Evolutionary conservation across 2,113 vertebrate genomes (phyloP).

Genomic region (Pteruthius melanotis): DNA sequence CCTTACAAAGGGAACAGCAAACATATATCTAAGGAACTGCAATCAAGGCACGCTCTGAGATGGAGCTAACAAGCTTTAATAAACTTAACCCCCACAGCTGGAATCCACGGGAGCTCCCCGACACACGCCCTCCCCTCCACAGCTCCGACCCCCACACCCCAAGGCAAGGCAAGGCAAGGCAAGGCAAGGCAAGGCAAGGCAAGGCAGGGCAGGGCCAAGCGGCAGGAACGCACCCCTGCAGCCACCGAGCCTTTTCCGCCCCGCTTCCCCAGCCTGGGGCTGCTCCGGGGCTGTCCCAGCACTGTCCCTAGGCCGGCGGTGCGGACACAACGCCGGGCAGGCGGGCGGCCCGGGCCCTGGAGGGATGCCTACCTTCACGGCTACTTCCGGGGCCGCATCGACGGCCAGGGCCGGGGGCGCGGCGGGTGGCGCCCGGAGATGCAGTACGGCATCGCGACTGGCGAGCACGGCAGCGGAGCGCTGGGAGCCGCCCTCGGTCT

Average conservation of each 20-base stretch:
- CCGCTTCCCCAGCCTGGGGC: too few relatives aligned
- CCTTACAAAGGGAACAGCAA: too few relatives aligned
- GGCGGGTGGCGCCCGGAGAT: constrained; percentile 70
- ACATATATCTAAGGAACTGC: background rate
- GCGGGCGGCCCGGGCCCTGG: background rate
- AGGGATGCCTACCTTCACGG: constrained; percentile 85
- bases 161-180: background rate
- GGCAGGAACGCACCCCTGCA: fast-evolving
- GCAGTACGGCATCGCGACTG: constrained; percentile 78
- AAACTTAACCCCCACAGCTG: fast-evolving
- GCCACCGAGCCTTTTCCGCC: too few relatives aligned
- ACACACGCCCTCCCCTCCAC: too few relatives aligned
- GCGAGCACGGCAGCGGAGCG: constrained; percentile 17
- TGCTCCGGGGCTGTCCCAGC: background rate
- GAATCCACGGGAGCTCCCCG: background rate
- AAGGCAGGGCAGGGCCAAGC: background rate
- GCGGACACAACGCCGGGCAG: background rate
- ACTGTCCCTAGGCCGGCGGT: too few relatives aligned
- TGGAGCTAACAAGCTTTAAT: fast-evolving
- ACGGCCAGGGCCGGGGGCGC: constrained; percentile 38
- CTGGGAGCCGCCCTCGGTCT: constrained; percentile 59
- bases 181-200: background rate
- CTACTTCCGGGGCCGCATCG: constrained; percentile 53
- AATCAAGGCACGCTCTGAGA: background rate
- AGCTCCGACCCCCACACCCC: background rate